These are phyloP conservation scores for Trichomycterus rosablanca DNA, from an alignment of 2,113 vertebrate species.

Conservation along the genomic window DNA sequence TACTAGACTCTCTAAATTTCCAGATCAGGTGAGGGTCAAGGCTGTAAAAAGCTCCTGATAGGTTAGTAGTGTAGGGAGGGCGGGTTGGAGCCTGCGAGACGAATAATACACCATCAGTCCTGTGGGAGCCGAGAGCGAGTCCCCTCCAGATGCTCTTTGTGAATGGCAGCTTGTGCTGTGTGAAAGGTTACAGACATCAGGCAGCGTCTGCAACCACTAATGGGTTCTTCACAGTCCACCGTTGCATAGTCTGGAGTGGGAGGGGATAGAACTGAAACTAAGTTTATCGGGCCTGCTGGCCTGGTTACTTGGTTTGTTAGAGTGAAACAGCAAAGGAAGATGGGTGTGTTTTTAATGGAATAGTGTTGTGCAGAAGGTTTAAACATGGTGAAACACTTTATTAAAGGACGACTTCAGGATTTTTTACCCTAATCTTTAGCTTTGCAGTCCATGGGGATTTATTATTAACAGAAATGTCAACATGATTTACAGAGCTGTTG, in stretches of 20 bases:
- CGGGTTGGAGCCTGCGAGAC: constrained; percentile 4
- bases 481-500: too few species aligned
- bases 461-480: too few species aligned
- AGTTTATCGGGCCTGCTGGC: constrained; percentile 6
- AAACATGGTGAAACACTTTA: too few species aligned
- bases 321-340: too few species aligned
- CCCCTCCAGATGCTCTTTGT: constrained; percentile 41
- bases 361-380: too few species aligned
- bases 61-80: constrained; percentile 19
- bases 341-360: too few species aligned
- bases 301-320: constrained; percentile 4
- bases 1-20: too few species aligned
- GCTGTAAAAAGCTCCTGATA: constrained; percentile 1
- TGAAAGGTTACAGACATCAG: constrained; percentile 39
- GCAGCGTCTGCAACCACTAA: constrained; percentile 14
- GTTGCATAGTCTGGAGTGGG: constrained; percentile 4
- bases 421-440: too few species aligned
- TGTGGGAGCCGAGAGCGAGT: constrained; percentile 20
- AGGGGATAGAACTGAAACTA: background rate
- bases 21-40: too few species aligned
- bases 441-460: too few species aligned
- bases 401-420: too few species aligned
- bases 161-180: constrained; percentile 34
- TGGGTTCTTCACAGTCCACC: background rate
- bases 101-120: constrained; percentile 27